phyloP scores from a whole-genome alignment of 53 echinoderm and acorn worm genomes.

The Astropecten irregularis region DNA sequence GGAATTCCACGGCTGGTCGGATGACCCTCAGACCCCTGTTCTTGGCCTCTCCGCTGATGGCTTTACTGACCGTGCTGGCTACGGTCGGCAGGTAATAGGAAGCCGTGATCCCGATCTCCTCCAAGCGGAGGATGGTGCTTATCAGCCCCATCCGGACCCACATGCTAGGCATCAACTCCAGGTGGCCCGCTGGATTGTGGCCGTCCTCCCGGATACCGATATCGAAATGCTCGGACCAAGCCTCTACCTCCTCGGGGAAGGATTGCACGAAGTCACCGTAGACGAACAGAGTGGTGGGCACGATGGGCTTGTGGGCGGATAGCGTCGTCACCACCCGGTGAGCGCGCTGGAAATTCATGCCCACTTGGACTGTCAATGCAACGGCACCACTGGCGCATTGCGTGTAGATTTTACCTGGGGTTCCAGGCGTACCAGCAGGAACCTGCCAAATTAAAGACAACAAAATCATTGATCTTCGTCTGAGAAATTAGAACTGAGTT shows the following conservation, averaged over 20 bases:
- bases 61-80: background rate
- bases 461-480: background rate
- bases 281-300: conserved; percentile 61
- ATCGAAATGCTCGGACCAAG: conserved; percentile 47
- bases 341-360: conserved; percentile 58
- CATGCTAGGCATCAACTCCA: conserved; percentile 28
- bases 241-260: conserved; percentile 39
- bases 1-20: conserved; percentile 40
- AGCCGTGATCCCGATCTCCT: conserved; percentile 32
- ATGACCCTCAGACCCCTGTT: conserved; percentile 46
- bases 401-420: conserved; percentile 29
- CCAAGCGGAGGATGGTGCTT: conserved; percentile 36
- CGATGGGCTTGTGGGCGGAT: conserved; percentile 17
- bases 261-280: conserved; percentile 60
- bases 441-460: conserved; percentile 31
- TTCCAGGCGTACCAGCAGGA: conserved; percentile 13
- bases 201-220: conserved; percentile 57
- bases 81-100: conserved; percentile 46
- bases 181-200: conserved; percentile 31
- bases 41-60: background rate
- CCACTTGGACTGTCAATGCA: conserved; percentile 43
- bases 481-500: background rate
- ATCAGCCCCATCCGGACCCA: conserved; percentile 59
- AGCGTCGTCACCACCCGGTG: conserved; percentile 45
- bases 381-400: conserved; percentile 8